Evolutionary conservation across 2,888 invertebrate species (phyloP).

Genomic region (Mimachlamys varia): DNA sequence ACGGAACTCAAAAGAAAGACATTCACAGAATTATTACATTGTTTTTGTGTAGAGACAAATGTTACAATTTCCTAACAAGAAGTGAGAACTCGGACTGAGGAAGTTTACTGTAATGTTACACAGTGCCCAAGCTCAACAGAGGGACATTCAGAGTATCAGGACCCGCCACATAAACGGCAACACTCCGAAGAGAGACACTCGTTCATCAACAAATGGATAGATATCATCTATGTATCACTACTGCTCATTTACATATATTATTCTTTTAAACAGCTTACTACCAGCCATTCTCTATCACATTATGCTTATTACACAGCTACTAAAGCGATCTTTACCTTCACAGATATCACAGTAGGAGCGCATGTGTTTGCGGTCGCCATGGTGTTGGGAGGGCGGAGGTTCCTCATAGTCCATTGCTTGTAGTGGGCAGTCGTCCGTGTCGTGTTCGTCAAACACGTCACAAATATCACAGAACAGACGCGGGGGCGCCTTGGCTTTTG

Average conservation of each 20-base stretch:
- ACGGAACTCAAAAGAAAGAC: not conserved
- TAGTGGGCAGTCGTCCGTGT: constrained; percentile 97
- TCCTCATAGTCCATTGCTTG: constrained; percentile 85
- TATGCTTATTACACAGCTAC: not conserved
- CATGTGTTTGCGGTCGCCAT: constrained; percentile 78
- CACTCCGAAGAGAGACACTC: too few species aligned
- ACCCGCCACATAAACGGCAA: too few species aligned
- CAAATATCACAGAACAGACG: constrained; percentile 98
- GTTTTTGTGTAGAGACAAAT: not conserved
- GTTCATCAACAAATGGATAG: too few species aligned
- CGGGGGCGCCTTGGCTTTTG: constrained; percentile 84
- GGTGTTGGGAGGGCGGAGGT: constrained; percentile 82
- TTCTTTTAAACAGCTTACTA: too few species aligned
- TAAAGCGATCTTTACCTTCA: constrained; percentile 83
- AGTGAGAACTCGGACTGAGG: too few species aligned
- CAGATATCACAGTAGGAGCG: constrained; percentile 94
- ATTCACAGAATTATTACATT: not conserved
- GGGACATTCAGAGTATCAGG: not conserved
- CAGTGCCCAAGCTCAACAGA: not conserved
- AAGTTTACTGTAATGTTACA: too few species aligned
- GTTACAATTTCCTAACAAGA: too few species aligned
- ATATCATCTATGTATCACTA: too few species aligned
- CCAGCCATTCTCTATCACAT: too few species aligned
- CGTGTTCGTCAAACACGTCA: constrained; percentile 97
- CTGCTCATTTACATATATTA: too few species aligned